Base-by-base conservation (phyloP, 2,113 vertebrate genomes). In the Tetraodon nigroviridis region DNA sequence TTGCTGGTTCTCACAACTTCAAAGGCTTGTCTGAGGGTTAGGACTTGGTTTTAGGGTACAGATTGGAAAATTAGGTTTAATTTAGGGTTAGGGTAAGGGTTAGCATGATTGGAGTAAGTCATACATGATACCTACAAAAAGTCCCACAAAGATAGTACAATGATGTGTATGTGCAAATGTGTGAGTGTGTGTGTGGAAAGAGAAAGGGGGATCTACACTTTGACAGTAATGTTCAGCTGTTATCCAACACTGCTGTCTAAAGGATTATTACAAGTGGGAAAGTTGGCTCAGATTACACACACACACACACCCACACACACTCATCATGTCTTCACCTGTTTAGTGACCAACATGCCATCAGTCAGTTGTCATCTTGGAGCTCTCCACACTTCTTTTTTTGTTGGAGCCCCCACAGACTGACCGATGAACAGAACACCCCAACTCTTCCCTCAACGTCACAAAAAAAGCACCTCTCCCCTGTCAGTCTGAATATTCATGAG, bases 291-390 rank as follows among this genome's bases (percentile, higher is more conserved):
- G 48, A 41, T 78, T 42, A 45, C 50, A 1, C 16, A 64, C 51
- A 63, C 47, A 63, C 52, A 45, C 51, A 51, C 32, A 37, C 17
- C 50, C 37, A 55, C 44, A 49, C 40, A 47, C 49, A 58, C 49
- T 75, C 74, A 52, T 66, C 83, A 66, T 66, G 61, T 77, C 81
- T 75, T 88, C 89, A 91, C 81, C 87, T 89, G 86, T 86, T 88
- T 79, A 73, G 74, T 83, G 67, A 45, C 64, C 29, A 37, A 55
- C 63, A 86, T 86, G 82, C 75, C 62, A 55, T n/a, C 3, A 16
- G 44, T 75, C 85, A 89, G 84, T 88, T 90, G 88, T 65, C 40
- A 45, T 61, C 55, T 56, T 59, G 20, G 62, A 55, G 67, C 58
- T 84, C 62, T 20, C 45, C 61, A 51, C 55, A 3, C 24, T 53